These are phyloP conservation scores for Furcifer pardalis DNA, from an alignment of 2,797 vertebrate species.

Conservation along the genomic window DNA sequence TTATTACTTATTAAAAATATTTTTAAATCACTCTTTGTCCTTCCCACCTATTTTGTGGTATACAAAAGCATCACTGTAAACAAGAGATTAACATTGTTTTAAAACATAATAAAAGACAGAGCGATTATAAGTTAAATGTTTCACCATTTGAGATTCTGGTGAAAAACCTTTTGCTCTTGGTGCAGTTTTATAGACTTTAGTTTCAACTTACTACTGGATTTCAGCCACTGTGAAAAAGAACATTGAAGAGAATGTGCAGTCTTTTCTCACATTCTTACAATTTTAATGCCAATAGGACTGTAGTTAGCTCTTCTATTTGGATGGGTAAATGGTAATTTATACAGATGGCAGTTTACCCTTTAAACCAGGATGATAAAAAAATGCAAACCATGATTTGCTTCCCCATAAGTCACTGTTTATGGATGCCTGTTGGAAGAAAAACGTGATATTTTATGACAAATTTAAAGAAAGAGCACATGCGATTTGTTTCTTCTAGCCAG, in stretches of 20 bases:
- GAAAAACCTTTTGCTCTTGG: too few relatives aligned
- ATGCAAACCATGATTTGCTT: too few relatives aligned
- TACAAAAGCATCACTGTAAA: background rate
- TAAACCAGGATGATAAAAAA: too few relatives aligned
- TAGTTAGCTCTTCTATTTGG: background rate
- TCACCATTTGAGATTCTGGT: background rate
- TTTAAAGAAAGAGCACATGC: background rate
- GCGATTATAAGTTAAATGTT: background rate
- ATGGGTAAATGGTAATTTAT: background rate
- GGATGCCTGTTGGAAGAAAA: background rate
- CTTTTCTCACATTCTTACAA: too few relatives aligned
- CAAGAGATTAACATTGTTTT: background rate
- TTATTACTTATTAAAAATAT: background rate
- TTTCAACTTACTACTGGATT: too few relatives aligned
- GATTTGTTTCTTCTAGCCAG: constrained; percentile 1
- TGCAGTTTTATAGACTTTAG: too few relatives aligned
- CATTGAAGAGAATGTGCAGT: background rate
- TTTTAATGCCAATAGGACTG: background rate
- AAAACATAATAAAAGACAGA: background rate
- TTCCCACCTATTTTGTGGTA: background rate
- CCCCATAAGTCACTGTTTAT: background rate
- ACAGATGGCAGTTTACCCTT: too few relatives aligned
- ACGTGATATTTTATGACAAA: background rate
- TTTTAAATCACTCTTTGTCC: background rate
- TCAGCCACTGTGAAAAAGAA: background rate